Conservation (phyloP, 2,113 vertebrate genomes). For the Gallinago paraguaiae region DNA sequence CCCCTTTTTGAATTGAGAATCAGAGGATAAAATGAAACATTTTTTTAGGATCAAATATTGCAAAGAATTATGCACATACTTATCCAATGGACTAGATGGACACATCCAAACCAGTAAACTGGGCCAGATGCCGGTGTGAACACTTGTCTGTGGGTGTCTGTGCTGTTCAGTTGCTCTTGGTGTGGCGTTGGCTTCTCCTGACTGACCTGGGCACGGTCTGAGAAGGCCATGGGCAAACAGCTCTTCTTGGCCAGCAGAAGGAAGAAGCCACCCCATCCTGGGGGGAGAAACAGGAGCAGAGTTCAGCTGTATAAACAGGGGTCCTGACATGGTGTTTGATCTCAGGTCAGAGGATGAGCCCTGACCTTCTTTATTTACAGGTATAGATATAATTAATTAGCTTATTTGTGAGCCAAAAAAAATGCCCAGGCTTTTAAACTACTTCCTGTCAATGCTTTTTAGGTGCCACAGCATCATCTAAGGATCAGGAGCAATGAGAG, state of each 20-base stretch:
- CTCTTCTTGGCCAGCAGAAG: not conserved
- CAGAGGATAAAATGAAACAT: not conserved
- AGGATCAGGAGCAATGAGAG: not conserved
- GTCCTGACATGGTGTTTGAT: not conserved
- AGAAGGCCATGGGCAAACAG: not conserved
- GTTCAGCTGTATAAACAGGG: not conserved
- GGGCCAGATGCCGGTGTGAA: not conserved
- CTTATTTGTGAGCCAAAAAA: not conserved
- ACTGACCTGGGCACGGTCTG: not conserved
- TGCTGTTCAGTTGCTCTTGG: not conserved
- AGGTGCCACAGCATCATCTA: not conserved
- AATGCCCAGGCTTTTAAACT: not conserved
- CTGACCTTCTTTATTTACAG: not conserved
- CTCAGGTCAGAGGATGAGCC: not conserved
- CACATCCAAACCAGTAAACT: not conserved
- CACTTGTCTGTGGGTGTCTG: not conserved
- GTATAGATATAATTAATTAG: not conserved
- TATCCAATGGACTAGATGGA: not conserved
- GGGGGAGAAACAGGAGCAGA: not conserved
- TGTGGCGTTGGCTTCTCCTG: not conserved
- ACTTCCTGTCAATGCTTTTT: not conserved
- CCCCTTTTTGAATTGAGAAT: not conserved
- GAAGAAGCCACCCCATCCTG: not conserved
- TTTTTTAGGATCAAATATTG: not conserved
- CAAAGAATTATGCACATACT: not conserved